Percentiles rank a stretch among this genome's conserved stretches.
Evolutionary conservation across 2,888 invertebrate genomes (phyloP).

Genomic region (Prenolepis imparis): DNA sequence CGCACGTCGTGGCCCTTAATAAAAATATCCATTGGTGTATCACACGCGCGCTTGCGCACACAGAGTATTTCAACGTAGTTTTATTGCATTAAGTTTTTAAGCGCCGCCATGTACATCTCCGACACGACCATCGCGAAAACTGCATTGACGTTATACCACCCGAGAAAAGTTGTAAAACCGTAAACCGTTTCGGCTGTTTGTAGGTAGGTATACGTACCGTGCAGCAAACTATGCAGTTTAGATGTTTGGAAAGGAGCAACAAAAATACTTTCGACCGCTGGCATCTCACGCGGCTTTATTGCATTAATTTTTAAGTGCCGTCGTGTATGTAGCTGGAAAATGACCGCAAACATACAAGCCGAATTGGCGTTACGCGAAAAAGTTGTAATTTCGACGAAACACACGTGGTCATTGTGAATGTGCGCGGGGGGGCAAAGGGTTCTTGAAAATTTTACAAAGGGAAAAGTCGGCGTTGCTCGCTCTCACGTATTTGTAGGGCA

Average conservation of each 20-base stretch:
- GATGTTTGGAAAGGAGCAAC: slow-evolving; percentile 34
- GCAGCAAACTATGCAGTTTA: slow-evolving; percentile 9
- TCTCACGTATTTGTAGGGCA: background rate
- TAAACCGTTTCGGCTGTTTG: slow-evolving; percentile 32
- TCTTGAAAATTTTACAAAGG: slow-evolving; percentile 39
- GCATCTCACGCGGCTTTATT: slow-evolving; percentile 32
- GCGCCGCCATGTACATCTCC: slow-evolving; percentile 41
- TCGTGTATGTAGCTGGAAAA: slow-evolving; percentile 18
- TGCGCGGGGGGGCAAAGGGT: background rate
- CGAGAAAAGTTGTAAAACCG: slow-evolving; percentile 47
- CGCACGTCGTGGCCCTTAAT: slow-evolving; percentile 55
- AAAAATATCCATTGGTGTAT: slow-evolving; percentile 38
- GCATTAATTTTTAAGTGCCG: slow-evolving; percentile 45
- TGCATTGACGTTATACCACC: slow-evolving; percentile 34
- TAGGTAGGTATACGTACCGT: background rate
- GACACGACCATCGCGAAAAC: slow-evolving; percentile 26
- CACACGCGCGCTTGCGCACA: slow-evolving; percentile 11
- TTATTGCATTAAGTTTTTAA: slow-evolving; percentile 58
- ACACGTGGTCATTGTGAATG: background rate
- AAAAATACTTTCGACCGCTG: slow-evolving; percentile 29
- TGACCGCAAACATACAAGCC: slow-evolving; percentile 9
- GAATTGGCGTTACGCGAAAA: slow-evolving; percentile 33
- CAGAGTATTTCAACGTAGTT: slow-evolving; percentile 10
- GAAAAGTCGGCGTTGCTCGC: background rate
- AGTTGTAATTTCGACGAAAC: slow-evolving; percentile 32